Percentiles rank a stretch among this genome's conserved stretches.
These are phyloP conservation scores for Synergus gifuensis DNA, from an alignment of 2,888 invertebrate genomes.

Conservation along the genomic window DNA sequence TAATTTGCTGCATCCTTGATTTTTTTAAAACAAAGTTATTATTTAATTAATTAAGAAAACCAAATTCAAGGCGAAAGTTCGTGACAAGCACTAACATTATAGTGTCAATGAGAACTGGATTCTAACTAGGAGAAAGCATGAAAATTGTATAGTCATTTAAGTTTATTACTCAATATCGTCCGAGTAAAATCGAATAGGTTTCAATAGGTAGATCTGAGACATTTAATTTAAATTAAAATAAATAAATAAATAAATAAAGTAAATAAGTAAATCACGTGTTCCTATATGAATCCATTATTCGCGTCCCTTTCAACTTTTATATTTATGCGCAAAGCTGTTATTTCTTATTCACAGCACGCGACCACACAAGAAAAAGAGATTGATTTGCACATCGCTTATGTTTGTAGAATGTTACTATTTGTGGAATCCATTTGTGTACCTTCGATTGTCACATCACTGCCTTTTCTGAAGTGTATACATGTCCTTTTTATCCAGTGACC, in stretches of 20 bases:
- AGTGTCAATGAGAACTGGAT: background rate
- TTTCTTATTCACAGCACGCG: conserved; percentile 69
- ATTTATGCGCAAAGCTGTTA: conserved; percentile 66
- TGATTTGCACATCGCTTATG: conserved; percentile 67
- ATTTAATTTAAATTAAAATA: background rate
- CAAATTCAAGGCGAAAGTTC: background rate
- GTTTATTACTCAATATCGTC: background rate
- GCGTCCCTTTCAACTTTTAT: conserved; percentile 43
- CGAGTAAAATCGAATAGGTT: background rate
- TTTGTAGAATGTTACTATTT: conserved; percentile 65
- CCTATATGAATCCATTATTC: conserved; percentile 9
- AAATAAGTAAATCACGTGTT: conserved; percentile 8
- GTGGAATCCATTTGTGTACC: conserved; percentile 66
- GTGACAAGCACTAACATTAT: background rate
- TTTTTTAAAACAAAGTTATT: background rate
- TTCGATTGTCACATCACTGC: conserved; percentile 60
- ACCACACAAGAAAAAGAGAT: conserved; percentile 56
- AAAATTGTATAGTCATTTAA: background rate
- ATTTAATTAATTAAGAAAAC: background rate
- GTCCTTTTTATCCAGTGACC: conserved; percentile 40
- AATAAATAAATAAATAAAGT: too few species aligned
- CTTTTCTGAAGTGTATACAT: conserved; percentile 28
- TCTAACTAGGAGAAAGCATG: background rate
- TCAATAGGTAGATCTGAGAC: too few species aligned
- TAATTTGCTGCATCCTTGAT: background rate